Base-by-base conservation (phyloP, 2,797 vertebrate genomes). In the Diglossa cyanea region DNA sequence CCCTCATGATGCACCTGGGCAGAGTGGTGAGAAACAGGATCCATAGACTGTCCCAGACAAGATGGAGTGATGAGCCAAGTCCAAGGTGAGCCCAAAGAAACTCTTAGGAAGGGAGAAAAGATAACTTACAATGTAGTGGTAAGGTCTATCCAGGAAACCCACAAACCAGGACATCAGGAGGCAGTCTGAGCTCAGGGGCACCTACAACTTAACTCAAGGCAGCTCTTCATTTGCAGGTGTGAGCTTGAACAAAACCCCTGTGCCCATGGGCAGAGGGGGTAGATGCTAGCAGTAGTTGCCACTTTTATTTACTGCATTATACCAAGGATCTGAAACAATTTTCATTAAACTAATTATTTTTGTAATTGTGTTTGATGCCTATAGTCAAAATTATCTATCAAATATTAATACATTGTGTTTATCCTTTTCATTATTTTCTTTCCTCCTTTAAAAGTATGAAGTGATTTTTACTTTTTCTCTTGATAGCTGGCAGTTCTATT, bases 21-120 rank as follows among this genome's bases (percentile, higher is more conserved):
- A 55, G 19, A 20, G 23, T 35, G 30, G 2, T 55, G 31, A 26
- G n/a, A 57, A 13, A 33, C 9, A 53, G 16, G 8, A 44, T 50
- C 26, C 1, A 2, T 1, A 0, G 0, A 5, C 12, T 39, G 18
- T 20, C 33, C 17, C 4, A 40, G 37, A n/a, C 17, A 37, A 37
- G 19, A 8, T 19, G 14, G 53, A 7, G 5, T 47, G 39, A 26
- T 0, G 3, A 60, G n/a, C 28, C 13, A 81, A 45, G 44, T 17
- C 66, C 45, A 40, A 53, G 13, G 5, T 40, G 21, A 84, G 7
- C 17, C 17, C 48, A 74, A 23, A 13, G 6, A 68, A 53, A 25
- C 25, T 16, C 17, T 78, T 14, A 21, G n/a, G 31, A 63, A n/a
- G 50, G 5, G 14, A 63, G 24, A 48, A 7, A 73, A 33, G 14